Evolutionary conservation across 1,140 invertebrate species (phyloP).

Genomic region (Popillia japonica): DNA sequence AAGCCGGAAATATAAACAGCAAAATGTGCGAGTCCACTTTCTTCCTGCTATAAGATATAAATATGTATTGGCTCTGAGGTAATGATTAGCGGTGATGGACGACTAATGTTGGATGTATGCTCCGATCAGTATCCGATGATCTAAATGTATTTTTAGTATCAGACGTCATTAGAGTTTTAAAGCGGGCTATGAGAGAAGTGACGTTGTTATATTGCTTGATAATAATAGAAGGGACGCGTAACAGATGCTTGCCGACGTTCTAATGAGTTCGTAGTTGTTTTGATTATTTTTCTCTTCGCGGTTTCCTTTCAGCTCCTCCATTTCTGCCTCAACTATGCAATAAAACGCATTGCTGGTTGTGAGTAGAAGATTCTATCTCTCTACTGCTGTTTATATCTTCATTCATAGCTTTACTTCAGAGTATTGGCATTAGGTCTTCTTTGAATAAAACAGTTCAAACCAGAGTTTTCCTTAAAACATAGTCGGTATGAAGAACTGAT

Average conservation of each 20-base stretch:
- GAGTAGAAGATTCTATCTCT: too few relatives aligned
- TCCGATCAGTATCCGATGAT: not conserved
- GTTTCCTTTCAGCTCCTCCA: not conserved
- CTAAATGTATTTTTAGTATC: not conserved
- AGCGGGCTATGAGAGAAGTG: not conserved
- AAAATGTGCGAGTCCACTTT: not conserved
- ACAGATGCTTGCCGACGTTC: not conserved
- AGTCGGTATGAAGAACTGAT: too few relatives aligned
- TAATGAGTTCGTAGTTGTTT: not conserved
- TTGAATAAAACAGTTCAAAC: too few relatives aligned
- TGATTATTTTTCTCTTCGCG: not conserved
- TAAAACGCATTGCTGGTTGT: too few relatives aligned
- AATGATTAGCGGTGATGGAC: too few relatives aligned
- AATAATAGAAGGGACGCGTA: constrained; percentile 1
- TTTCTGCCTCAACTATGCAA: too few relatives aligned
- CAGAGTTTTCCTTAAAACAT: too few relatives aligned
- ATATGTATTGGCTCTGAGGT: too few relatives aligned
- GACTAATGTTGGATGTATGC: not conserved
- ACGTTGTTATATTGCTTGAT: not conserved
- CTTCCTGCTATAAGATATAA: not conserved
- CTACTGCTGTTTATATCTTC: too few relatives aligned
- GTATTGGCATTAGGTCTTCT: too few relatives aligned
- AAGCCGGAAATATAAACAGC: not conserved
- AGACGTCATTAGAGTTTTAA: not conserved
- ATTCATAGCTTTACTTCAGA: too few relatives aligned